phyloP scores from a whole-genome alignment of 1,140 invertebrate genomes.

The Drosophila cardini region DNA sequence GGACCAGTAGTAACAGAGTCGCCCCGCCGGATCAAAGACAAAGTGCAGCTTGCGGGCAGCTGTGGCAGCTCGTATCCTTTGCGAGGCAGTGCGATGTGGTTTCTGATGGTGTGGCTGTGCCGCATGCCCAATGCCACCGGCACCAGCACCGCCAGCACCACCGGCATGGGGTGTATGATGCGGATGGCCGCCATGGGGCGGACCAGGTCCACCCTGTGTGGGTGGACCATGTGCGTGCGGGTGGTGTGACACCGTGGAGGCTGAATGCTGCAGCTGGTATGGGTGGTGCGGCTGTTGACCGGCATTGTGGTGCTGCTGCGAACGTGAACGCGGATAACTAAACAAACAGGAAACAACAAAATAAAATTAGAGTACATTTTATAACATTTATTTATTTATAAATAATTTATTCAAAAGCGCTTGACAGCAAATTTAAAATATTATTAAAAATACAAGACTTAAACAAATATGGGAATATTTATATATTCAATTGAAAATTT shows the following conservation, averaged over 20 bases:
- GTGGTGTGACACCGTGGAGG: slow-evolving; percentile 76
- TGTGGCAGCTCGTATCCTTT: slow-evolving; percentile 76
- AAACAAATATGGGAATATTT: not conserved
- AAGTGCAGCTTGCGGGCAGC: slow-evolving; percentile 91
- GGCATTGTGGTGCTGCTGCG: slow-evolving; percentile 73
- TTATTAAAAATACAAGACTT: not conserved
- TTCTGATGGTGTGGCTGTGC: slow-evolving; percentile 65
- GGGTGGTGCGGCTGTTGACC: slow-evolving; percentile 61
- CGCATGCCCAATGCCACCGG: slow-evolving; percentile 13
- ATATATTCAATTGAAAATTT: not conserved
- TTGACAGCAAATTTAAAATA: not conserved
- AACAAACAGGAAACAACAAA: not conserved
- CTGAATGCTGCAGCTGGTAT: slow-evolving; percentile 76
- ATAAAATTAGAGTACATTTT: not conserved
- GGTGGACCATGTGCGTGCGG: slow-evolving; percentile 67
- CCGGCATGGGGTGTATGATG: slow-evolving; percentile 62
- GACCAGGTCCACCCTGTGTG: slow-evolving; percentile 57
- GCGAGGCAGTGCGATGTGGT: slow-evolving; percentile 80
- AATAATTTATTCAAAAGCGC: not conserved
- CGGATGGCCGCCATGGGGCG: slow-evolving; percentile 61
- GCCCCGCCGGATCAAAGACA: slow-evolving; percentile 95
- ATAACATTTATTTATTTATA: no score
- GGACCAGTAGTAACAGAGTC: slow-evolving; percentile 97
- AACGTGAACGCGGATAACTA: slow-evolving; percentile 77
- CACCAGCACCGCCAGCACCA: slow-evolving; percentile 36